Percentiles rank a stretch among this genome's conserved stretches.
These are phyloP conservation scores for Zalophus californianus DNA, from an alignment of 2,797 vertebrate genomes.

Conservation along the genomic window DNA sequence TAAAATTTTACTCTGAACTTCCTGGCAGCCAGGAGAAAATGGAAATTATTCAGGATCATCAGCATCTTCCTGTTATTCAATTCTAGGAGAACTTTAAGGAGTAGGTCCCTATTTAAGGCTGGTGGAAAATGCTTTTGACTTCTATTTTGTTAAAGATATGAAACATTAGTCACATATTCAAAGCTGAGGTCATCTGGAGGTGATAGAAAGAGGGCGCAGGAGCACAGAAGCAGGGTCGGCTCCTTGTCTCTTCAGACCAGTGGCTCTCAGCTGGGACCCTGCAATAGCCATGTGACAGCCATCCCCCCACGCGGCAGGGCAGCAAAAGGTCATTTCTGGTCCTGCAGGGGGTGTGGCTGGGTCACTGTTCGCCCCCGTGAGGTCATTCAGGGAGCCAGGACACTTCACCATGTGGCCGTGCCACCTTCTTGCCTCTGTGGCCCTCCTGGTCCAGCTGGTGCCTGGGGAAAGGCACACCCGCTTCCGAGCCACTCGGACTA, in stretches of 20 bases:
- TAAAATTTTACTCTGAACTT: conserved; percentile 1
- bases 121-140: conserved; percentile 33
- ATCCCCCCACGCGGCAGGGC: neutral
- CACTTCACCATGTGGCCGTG: neutral
- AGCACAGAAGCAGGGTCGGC: neutral
- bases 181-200: neutral
- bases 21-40: conserved; percentile 48
- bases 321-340: neutral
- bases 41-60: conserved; percentile 34
- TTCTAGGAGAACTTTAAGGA: neutral
- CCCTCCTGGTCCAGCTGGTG: neutral
- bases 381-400: neutral
- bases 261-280: neutral
- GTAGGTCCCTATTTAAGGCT: neutral
- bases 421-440: neutral
- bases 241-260: neutral
- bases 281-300: neutral
- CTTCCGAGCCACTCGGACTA: neutral
- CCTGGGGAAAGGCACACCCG: neutral
- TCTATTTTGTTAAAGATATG: conserved; percentile 28
- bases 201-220: neutral
- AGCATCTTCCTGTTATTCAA: conserved; percentile 48
- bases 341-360: rapidly evolving
- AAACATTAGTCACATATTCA: neutral
- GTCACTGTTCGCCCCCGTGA: neutral